Evolutionary conservation across 2,888 invertebrate species (phyloP), one percentile per base, ranked within the genome.

Genomic region (Apamea anceps): DNA sequence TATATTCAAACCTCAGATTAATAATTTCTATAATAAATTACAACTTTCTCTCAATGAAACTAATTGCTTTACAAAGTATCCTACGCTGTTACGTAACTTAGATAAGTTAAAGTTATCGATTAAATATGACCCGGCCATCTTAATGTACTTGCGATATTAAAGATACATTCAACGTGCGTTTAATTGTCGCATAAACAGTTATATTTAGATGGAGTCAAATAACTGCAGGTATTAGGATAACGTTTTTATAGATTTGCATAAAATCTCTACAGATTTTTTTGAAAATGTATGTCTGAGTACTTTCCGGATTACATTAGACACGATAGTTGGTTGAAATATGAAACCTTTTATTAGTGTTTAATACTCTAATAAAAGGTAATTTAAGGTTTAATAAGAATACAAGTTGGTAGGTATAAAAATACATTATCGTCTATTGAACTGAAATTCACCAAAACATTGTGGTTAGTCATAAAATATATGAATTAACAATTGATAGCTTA

Each of bases 11-110:
- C 54, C 70, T 76, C 75, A 82, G 51, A 81, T 77, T 71, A 66
- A 78, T 85, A 81, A 88, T 87, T 87, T 88, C 79, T 79, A 77
- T 68, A 82, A 88, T 89, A 88, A 85, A 85, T 89, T 75, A 89
- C 65, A 78, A 88, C 88, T 88, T 88, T 88, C 88, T 77, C 89
- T 67, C 63, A 79, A 74, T 75, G 79, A 87, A 86, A 75, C 68
- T 88, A 83, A 88, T 89, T 87, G 85, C 80, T 80, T 75, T 54
- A 75, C 85, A 79, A 82, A 75, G 75, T 72, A 78, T 80, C 80
- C 75, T 85, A 85, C 71, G 83, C 42, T 28, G 62, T 85, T 80
- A 82, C 73, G 79, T 86, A 89, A 89, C 68, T 70, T n/a, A 75
- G 67, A 65, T 80, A 79, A 84, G 70, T 83, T 82, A 68, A 78